Evolutionary conservation across 2,888 invertebrate genomes (phyloP), one percentile per base, ranked within the genome.

Genomic region (Pteria penguin): DNA sequence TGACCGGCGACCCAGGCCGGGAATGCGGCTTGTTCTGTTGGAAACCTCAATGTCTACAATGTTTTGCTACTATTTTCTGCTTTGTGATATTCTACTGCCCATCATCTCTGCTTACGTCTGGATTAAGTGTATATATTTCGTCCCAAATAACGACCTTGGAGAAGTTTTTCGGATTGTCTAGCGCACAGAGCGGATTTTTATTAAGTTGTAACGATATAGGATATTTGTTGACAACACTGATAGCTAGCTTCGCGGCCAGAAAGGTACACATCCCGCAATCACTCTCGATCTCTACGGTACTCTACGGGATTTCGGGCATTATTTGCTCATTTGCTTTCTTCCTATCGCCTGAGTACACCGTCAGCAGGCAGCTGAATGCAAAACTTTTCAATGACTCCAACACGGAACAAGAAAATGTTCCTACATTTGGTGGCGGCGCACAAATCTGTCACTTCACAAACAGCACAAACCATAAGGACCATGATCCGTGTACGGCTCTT

Each of bases 151-250:
- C 87, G 2, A 85, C 87, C 31, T 82, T 88, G 1, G 88, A 88
- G 75, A 84, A 82, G 66, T 82, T 84, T 62, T 88, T 83, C 66
- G 87, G 87, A 3, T 75, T 88, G 18, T 83, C 84, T 27, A 87
- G 86, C 70, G 75, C 85, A 11, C 82, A 86, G 62, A 84, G 84
- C 4, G 88, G 88, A 0, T 82, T 88, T 31, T 75, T 88, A 3
- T 72, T 88, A 27, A 85, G 86, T 45, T 84, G 86, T 70, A 88
- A 88, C 63, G 87, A 88, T 69, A 85, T 88, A 55, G 88, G 88
- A 5, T 87, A 76, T 68, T 75, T 87, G 52, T 18, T 78, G 18
- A 80, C 81, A 0, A 84, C 82, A 0, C 52, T 86, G 26, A 63
- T 84, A 24, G 78, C 80, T 11, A 84, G 84, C 60, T 81, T 81